Evolutionary conservation across 1,140 invertebrate species (phyloP).

Genomic region (Dufourea novaeangliae): DNA sequence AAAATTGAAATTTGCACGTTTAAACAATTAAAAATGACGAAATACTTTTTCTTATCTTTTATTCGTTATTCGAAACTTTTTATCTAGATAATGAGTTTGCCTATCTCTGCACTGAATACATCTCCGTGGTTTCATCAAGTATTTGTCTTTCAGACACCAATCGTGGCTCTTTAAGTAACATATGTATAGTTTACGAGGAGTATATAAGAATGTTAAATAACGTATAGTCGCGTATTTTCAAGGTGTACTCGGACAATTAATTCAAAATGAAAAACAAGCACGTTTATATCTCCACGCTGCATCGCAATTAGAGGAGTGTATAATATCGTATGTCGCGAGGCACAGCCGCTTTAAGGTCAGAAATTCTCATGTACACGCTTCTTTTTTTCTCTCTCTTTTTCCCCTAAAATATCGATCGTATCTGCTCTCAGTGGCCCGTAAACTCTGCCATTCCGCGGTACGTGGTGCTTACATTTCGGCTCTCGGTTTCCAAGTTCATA

Average conservation of each 20-base stretch:
- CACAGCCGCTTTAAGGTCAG: conserved; percentile 14
- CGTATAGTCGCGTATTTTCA: too few relatives aligned
- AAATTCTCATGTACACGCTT: conserved; percentile 14
- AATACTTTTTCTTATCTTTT: too few relatives aligned
- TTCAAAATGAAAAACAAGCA: neutral
- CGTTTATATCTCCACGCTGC: neutral
- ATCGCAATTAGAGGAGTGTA: neutral
- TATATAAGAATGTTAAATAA: too few relatives aligned
- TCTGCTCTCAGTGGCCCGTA: conserved; percentile 38
- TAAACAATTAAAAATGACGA: too few relatives aligned
- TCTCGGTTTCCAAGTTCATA: conserved; percentile 57
- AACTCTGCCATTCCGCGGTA: conserved; percentile 49
- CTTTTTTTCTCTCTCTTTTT: conserved; percentile 23
- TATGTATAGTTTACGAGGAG: too few relatives aligned
- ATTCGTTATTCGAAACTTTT: too few relatives aligned
- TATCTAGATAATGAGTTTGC: too few relatives aligned
- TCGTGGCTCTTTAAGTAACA: too few relatives aligned
- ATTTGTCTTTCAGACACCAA: too few relatives aligned
- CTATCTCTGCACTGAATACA: too few relatives aligned
- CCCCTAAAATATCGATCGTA: conserved; percentile 54
- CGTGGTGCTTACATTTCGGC: conserved; percentile 56
- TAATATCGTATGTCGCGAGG: neutral
- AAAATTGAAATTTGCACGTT: too few relatives aligned
- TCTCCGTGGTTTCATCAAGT: too few relatives aligned
- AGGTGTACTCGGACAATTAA: neutral